Evolutionary conservation across 2,113 vertebrate genomes (phyloP), one percentile per base, ranked within the genome.

Genomic region (Passer montanus): DNA sequence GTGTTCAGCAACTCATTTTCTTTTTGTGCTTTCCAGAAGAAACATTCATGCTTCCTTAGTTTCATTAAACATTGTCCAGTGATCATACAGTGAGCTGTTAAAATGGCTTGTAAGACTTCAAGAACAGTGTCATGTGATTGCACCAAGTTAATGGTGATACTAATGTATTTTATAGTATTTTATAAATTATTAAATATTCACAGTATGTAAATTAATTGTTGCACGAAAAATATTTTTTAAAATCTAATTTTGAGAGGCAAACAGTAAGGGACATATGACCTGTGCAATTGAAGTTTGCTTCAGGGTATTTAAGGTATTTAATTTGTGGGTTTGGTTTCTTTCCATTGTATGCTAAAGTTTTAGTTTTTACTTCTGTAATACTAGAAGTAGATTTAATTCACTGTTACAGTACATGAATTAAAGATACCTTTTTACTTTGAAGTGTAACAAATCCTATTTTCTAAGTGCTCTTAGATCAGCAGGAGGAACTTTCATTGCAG

Each of bases 341-440:
- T 33, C 88, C 26, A 43, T 74, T 95, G 53, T 55, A 27, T 87
- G 64, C 90, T 87, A 24, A 93, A 84, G 63, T 91, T 97, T 93
- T 69, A 43, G 18, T 95, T 97, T 97, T 68, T 87, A 27, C 52
- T 92, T 95, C 90, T 95, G 79, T 95, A 92, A 84, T 93, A 82
- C 23, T 58, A 68, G 52, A 63, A 50, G 44, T 87, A 67, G 87
- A 66, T 93, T 97, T 84, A 89, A 81, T 95, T 95, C 91, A 27
- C 90, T 95, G 89, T 95, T 95, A 89, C 58, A 64, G 37, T 89
- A 53, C 81, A 91, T 97, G 93, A 96, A 96, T 97, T 97, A 97
- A 96, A 97, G 96, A 97, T 94, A 97, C 95, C 78, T 97, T 97
- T 98, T 93, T 95, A 90, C 90, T 98, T 95, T 96, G 94, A 98